phyloP scores from a whole-genome alignment of 2,113 vertebrate species.

The Toxotes chatareus region DNA sequence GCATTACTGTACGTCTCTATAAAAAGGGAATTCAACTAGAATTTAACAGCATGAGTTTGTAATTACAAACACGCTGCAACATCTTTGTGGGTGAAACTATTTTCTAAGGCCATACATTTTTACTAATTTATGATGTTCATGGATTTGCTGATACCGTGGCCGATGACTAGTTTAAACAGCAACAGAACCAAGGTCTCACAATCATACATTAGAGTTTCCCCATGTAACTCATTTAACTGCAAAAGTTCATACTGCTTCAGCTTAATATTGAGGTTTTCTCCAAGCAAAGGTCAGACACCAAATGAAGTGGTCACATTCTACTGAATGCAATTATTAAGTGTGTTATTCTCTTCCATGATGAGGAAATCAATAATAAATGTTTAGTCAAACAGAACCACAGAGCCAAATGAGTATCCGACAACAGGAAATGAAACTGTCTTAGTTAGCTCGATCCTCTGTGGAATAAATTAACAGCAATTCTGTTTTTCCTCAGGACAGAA shows the following conservation, averaged over 20 bases:
- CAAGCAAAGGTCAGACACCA: conserved; percentile 64
- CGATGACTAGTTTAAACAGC: conserved; percentile 11
- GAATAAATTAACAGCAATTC: conserved; percentile 63
- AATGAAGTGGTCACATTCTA: conserved; percentile 59
- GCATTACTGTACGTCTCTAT: background rate
- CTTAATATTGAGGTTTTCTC: conserved; percentile 31
- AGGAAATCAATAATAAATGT: conserved; percentile 73
- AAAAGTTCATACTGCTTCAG: conserved; percentile 27
- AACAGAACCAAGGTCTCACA: conserved; percentile 9
- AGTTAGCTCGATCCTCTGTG: conserved; percentile 50
- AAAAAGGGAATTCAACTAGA: background rate
- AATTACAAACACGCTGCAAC: background rate
- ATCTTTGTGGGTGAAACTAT: background rate
- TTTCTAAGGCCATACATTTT: background rate
- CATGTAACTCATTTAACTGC: background rate
- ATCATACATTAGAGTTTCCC: background rate
- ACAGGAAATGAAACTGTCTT: conserved; percentile 65
- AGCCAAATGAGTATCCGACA: conserved; percentile 43
- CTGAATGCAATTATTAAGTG: conserved; percentile 64
- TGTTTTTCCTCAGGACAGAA: conserved; percentile 42
- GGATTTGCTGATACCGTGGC: conserved; percentile 1
- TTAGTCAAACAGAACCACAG: conserved; percentile 53
- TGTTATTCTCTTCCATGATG: conserved; percentile 45
- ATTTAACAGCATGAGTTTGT: background rate
- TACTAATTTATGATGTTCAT: background rate